phyloP scores from a whole-genome alignment of 92 coral and sea anemone genomes.

The Phenganax marumi region DNA sequence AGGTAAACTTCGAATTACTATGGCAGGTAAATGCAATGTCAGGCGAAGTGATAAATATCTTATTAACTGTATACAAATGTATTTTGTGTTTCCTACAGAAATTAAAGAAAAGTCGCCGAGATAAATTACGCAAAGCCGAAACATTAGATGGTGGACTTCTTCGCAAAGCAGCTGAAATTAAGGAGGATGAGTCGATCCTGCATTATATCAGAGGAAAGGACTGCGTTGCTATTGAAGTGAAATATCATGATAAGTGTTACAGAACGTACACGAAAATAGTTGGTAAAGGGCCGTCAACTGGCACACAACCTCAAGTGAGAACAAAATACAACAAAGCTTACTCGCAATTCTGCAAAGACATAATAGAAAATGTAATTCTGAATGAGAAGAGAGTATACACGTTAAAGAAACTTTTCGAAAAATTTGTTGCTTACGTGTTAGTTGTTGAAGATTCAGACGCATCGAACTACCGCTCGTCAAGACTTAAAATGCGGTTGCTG shows the following conservation, averaged over 20 bases:
- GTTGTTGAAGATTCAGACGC: neutral
- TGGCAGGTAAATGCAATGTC: no score
- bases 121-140: slow-evolving; percentile 26
- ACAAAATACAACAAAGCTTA: neutral
- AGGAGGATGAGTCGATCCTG: neutral
- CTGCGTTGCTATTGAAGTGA: slow-evolving; percentile 24
- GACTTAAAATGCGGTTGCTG: slow-evolving; percentile 1
- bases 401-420: slow-evolving; percentile 3
- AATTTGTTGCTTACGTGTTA: slow-evolving; percentile 1
- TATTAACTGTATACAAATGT: neutral
- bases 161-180: slow-evolving; percentile 16
- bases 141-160: slow-evolving; percentile 18
- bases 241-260: slow-evolving; percentile 15
- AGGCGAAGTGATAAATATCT: neutral
- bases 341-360: slow-evolving; percentile 2
- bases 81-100: neutral
- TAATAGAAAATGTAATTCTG: slow-evolving; percentile 3
- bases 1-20: neutral
- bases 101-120: neutral
- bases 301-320: neutral
- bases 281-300: neutral
- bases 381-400: neutral
- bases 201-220: neutral
- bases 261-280: slow-evolving; percentile 1
- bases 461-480: slow-evolving; percentile 7